Percentiles rank a stretch among this genome's conserved stretches.
phyloP scores from a whole-genome alignment of 2,888 invertebrate genomes.

The Leptinotarsa haldemani region DNA sequence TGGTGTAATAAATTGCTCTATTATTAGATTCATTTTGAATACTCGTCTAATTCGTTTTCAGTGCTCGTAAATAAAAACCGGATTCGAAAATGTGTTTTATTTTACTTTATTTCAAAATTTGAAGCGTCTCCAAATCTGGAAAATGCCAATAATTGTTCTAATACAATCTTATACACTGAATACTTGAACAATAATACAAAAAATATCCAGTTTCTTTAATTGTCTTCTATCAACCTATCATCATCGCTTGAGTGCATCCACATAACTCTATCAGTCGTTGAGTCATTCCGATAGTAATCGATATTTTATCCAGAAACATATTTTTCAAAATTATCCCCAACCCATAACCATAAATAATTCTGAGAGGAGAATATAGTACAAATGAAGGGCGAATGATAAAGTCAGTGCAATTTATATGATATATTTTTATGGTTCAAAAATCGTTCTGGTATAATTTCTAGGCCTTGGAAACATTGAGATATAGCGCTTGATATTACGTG shows the following conservation, averaged over 20 bases:
- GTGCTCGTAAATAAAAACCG: no score
- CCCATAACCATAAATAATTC: conserved; percentile 7
- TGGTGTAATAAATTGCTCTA: no score
- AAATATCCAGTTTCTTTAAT: no score
- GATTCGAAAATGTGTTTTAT: no score
- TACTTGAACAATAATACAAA: no score
- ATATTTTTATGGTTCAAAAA: conserved; percentile 10
- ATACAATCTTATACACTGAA: no score
- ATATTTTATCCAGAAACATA: neutral
- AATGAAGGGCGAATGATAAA: conserved; percentile 5
- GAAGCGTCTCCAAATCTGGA: no score
- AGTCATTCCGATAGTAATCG: neutral
- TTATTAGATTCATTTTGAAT: no score
- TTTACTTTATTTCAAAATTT: no score
- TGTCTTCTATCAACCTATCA: no score
- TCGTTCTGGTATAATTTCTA: conserved; percentile 6
- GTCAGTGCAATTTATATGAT: conserved; percentile 17
- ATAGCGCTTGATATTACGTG: neutral
- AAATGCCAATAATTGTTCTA: no score
- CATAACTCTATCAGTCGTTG: neutral
- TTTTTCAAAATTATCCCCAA: conserved; percentile 10
- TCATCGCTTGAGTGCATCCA: neutral
- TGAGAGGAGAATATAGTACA: neutral
- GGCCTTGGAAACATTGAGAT: neutral
- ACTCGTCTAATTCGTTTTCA: no score